phyloP scores from a whole-genome alignment of 2,888 invertebrate genomes.

The Thecophora atra region DNA sequence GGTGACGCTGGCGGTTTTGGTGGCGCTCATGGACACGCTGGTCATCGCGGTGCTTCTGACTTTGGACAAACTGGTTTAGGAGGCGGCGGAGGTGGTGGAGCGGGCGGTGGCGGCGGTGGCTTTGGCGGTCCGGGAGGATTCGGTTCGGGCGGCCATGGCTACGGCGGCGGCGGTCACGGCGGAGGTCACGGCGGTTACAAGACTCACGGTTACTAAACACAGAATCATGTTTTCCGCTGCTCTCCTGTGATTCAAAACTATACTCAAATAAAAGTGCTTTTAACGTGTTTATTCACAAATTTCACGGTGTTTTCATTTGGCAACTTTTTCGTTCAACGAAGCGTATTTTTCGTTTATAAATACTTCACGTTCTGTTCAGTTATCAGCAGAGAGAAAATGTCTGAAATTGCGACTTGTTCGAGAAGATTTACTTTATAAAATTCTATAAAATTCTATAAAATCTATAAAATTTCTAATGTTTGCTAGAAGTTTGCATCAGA shows the following conservation, averaged over 20 bases:
- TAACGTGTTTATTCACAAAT: background rate
- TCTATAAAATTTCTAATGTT: too few species aligned
- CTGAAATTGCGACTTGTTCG: too few species aligned
- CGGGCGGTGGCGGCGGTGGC: conserved; percentile 1
- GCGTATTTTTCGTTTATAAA: background rate
- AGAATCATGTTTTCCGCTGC: conserved; percentile 3
- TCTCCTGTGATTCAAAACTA: conserved; percentile 18
- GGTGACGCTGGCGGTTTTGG: conserved; percentile 9
- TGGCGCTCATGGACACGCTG: conserved; percentile 21
- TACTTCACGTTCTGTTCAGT: background rate
- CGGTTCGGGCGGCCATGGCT: conserved; percentile 4
- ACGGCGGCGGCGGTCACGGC: conserved; percentile 11
- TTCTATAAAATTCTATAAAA: too few species aligned
- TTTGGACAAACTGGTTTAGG: conserved; percentile 13
- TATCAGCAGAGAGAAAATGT: background rate
- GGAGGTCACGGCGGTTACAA: conserved; percentile 11
- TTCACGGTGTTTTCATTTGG: background rate
- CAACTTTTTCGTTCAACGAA: background rate
- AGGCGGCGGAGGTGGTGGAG: conserved; percentile 1
- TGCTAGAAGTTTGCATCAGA: too few species aligned
- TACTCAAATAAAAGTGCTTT: conserved; percentile 10
- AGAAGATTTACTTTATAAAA: too few species aligned
- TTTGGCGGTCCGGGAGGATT: background rate
- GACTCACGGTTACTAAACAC: conserved; percentile 30
- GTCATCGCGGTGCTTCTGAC: conserved; percentile 11